These are phyloP conservation scores for Petrophora chlorosata DNA, from an alignment of 2,888 invertebrate species.

Conservation along the genomic window DNA sequence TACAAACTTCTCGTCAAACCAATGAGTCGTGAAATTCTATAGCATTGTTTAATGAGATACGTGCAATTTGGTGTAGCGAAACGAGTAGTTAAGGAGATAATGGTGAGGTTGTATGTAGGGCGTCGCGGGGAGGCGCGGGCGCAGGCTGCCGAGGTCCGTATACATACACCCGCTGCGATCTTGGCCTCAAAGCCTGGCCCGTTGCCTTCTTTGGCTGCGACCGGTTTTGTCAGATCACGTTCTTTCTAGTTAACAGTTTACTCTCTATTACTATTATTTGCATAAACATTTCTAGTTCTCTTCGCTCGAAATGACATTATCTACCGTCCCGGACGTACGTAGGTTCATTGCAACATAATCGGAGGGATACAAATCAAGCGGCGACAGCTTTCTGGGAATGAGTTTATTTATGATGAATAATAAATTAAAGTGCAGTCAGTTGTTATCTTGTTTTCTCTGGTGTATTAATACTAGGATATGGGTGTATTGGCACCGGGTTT, in stretches of 20 bases:
- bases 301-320: slow-evolving; percentile 35
- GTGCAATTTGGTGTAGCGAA: slow-evolving; percentile 20
- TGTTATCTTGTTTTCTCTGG: slow-evolving; percentile 56
- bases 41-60: slow-evolving; percentile 28
- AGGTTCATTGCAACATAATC: slow-evolving; percentile 41
- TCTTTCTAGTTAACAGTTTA: slow-evolving; percentile 60
- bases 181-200: slow-evolving; percentile 75
- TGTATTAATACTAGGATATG: slow-evolving; percentile 62
- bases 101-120: slow-evolving; percentile 63
- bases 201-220: slow-evolving; percentile 76
- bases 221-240: slow-evolving; percentile 71
- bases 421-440: slow-evolving; percentile 53
- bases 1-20: slow-evolving; percentile 20
- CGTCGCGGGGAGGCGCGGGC: slow-evolving; percentile 38
- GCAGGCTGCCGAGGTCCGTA: slow-evolving; percentile 26
- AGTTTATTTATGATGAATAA: slow-evolving; percentile 47
- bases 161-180: slow-evolving; percentile 51
- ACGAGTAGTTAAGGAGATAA: slow-evolving; percentile 38
- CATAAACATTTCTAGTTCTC: slow-evolving; percentile 36
- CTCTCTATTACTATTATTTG: slow-evolving; percentile 53
- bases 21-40: slow-evolving; percentile 38
- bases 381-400: slow-evolving; percentile 42
- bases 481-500: slow-evolving; percentile 55
- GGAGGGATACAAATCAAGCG: slow-evolving; percentile 36
- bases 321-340: slow-evolving; percentile 31